Conservation (phyloP, 2,888 invertebrate species). For the Campaea margaritaria region DNA sequence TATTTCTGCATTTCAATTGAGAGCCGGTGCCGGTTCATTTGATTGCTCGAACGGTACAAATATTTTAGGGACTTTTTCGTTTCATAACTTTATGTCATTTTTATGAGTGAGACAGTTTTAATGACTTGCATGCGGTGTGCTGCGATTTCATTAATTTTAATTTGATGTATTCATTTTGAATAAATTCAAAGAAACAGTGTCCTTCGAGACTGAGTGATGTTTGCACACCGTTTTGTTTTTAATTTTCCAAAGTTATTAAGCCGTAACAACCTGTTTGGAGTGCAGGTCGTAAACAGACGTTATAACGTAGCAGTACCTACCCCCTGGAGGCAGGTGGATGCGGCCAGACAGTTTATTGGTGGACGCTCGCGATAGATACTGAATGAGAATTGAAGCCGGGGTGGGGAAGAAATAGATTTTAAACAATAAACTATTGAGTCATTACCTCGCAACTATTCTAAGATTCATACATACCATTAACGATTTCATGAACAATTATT, state of each 20-base stretch:
- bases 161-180: constrained; percentile 10
- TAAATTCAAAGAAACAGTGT: background rate
- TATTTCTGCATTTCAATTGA: constrained; percentile 42
- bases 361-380: constrained; percentile 17
- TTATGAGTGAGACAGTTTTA: constrained; percentile 41
- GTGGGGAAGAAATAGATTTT: background rate
- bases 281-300: constrained; percentile 38
- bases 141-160: constrained; percentile 12
- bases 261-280: constrained; percentile 17
- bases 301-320: constrained; percentile 35
- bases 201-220: background rate
- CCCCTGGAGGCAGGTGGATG: constrained; percentile 23
- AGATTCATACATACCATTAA: no score
- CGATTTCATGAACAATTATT: background rate
- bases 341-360: constrained; percentile 40
- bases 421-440: background rate
- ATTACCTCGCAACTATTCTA: no score
- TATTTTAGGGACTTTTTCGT: constrained; percentile 40
- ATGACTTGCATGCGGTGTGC: constrained; percentile 9
- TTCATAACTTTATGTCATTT: constrained; percentile 41
- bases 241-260: constrained; percentile 21
- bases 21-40: constrained; percentile 29
- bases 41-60: constrained; percentile 43
- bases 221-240: background rate
- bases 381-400: background rate